These are phyloP conservation scores for Miniopterus natalensis DNA, from an alignment of 2,113 vertebrate species.

Conservation along the genomic window DNA sequence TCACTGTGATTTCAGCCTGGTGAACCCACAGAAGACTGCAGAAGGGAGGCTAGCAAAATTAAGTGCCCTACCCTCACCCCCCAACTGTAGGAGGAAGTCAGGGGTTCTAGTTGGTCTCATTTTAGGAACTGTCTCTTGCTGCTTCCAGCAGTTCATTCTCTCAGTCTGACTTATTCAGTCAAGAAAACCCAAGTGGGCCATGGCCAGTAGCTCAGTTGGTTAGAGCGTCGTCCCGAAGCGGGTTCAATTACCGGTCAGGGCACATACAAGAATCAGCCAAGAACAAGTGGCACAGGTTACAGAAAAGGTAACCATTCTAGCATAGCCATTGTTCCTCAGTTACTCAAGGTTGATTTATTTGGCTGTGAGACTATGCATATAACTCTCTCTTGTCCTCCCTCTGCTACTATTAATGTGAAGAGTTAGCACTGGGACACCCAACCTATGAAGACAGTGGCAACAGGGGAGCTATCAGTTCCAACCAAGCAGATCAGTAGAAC, in stretches of 20 bases:
- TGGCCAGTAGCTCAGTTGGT: background rate
- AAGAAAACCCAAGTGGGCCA: background rate
- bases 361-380: background rate
- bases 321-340: background rate
- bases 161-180: background rate
- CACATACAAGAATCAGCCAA: background rate
- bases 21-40: slow-evolving; percentile 69
- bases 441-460: background rate
- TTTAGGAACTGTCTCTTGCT: background rate
- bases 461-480: background rate
- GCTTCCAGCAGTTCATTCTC: background rate
- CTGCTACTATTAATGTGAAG: background rate
- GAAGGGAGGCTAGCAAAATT: slow-evolving; percentile 12
- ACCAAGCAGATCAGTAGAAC: background rate
- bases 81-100: background rate
- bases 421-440: background rate
- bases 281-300: background rate
- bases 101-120: background rate
- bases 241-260: background rate
- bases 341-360: background rate
- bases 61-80: background rate
- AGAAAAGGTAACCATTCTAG: background rate
- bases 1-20: slow-evolving; percentile 55
- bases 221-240: background rate
- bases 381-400: background rate